phyloP scores from a whole-genome alignment of 2,113 vertebrate species.

The Suncus etruscus region DNA sequence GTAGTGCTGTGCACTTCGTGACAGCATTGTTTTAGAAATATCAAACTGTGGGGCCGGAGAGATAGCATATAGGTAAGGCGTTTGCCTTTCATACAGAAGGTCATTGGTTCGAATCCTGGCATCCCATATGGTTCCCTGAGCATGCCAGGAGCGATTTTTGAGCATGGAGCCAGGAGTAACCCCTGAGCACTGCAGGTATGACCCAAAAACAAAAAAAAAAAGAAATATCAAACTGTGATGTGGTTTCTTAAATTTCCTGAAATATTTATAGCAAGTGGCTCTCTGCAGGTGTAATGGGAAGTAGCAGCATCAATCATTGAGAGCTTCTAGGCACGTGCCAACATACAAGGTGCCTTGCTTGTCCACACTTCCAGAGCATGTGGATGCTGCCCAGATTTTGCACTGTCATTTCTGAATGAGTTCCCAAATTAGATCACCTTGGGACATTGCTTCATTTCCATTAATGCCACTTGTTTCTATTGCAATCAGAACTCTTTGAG shows the following conservation, averaged over 20 bases:
- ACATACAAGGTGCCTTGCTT: neutral
- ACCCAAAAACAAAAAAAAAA: neutral
- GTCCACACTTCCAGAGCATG: neutral
- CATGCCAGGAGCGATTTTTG: too few species aligned
- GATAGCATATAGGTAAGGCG: too few species aligned
- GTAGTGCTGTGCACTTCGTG: too few species aligned
- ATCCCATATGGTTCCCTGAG: too few species aligned
- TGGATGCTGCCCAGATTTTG: neutral
- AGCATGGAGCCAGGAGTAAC: too few species aligned
- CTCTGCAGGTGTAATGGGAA: neutral
- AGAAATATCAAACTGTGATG: conserved; percentile 18
- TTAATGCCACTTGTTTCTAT: neutral
- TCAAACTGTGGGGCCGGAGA: too few species aligned
- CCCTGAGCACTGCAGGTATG: too few species aligned
- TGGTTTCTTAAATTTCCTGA: conserved; percentile 22
- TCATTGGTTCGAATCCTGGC: too few species aligned
- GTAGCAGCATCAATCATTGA: neutral
- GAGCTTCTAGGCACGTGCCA: conserved; percentile 2
- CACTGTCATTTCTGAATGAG: conserved; percentile 11
- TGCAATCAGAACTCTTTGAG: conserved; percentile 16
- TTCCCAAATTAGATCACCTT: neutral
- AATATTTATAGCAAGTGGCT: neutral
- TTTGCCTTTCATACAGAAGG: too few species aligned
- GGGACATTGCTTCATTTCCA: neutral
- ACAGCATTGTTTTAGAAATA: too few species aligned